phyloP scores from a whole-genome alignment of 2,888 invertebrate genomes.

The Cistogaster globosa region DNA sequence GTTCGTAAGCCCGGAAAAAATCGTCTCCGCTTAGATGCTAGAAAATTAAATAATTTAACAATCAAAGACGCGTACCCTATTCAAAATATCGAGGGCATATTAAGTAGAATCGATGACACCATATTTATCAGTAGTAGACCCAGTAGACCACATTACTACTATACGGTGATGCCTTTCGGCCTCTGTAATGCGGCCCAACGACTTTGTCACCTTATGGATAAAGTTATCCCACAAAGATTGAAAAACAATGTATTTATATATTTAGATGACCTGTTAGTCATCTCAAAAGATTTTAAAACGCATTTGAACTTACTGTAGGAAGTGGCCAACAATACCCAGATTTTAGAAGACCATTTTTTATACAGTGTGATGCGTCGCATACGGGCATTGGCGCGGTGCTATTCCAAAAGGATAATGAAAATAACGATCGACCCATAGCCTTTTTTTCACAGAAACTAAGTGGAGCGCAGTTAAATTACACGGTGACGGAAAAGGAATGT shows the following conservation, averaged over 20 bases:
- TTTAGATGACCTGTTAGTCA: not conserved
- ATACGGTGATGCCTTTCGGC: not conserved
- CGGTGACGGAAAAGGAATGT: not conserved
- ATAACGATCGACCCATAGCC: not conserved
- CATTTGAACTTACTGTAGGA: not conserved
- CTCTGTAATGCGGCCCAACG: constrained; percentile 5
- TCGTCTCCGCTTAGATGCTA: not conserved
- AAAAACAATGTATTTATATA: constrained; percentile 9
- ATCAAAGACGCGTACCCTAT: not conserved
- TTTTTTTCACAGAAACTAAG: not conserved
- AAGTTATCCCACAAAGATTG: not conserved
- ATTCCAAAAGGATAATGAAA: not conserved
- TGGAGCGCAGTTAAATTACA: not conserved
- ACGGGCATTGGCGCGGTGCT: not conserved
- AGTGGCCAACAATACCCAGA: not conserved
- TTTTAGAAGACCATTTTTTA: not conserved
- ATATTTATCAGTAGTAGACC: not conserved
- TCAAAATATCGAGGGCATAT: not conserved
- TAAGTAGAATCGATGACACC: not conserved
- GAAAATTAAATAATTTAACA: not conserved
- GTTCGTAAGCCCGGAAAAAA: not conserved
- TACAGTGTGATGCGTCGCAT: constrained; percentile 1
- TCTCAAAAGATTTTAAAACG: not conserved
- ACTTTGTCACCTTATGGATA: not conserved
- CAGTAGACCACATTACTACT: not conserved